Conservation (phyloP, 2,888 invertebrate species). For the Leptinotarsa juncta region DNA sequence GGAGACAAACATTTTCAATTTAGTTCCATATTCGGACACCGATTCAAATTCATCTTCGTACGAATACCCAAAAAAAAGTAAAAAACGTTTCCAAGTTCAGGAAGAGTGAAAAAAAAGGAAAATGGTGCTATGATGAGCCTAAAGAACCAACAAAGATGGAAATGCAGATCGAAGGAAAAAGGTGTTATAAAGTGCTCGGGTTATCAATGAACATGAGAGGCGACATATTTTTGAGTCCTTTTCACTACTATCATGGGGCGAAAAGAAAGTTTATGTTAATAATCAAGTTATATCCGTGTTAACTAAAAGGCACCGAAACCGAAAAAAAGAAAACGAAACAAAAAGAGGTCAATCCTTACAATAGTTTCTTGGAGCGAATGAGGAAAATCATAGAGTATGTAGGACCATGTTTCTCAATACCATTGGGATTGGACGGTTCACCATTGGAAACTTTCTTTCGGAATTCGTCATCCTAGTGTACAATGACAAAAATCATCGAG, state of each 20-base stretch:
- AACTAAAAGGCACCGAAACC: slow-evolving; percentile 30
- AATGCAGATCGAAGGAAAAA: slow-evolving; percentile 20
- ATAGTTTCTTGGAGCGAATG: slow-evolving; percentile 23
- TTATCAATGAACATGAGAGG: slow-evolving; percentile 16
- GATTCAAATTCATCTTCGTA: neutral
- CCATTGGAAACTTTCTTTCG: slow-evolving; percentile 29
- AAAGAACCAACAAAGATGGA: slow-evolving; percentile 25
- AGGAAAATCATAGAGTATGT: slow-evolving; percentile 24
- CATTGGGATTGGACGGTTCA: slow-evolving; percentile 25
- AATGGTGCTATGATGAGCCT: slow-evolving; percentile 27
- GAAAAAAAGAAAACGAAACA: slow-evolving; percentile 23
- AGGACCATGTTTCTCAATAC: slow-evolving; percentile 34
- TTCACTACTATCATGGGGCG: slow-evolving; percentile 25
- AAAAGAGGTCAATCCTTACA: slow-evolving; percentile 20
- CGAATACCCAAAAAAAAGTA: slow-evolving; percentile 16
- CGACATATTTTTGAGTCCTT: slow-evolving; percentile 19
- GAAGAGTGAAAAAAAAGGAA: slow-evolving; percentile 26
- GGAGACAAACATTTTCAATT: neutral
- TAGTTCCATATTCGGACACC: neutral
- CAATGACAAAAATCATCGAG: slow-evolving; percentile 8
- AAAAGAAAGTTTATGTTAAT: slow-evolving; percentile 23
- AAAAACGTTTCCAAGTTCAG: neutral
- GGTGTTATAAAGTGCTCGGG: slow-evolving; percentile 14
- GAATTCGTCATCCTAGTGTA: slow-evolving; percentile 21
- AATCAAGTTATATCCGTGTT: slow-evolving; percentile 27